Conservation (phyloP, 92 coral and sea anemone species). For the Porites cylindrica region DNA sequence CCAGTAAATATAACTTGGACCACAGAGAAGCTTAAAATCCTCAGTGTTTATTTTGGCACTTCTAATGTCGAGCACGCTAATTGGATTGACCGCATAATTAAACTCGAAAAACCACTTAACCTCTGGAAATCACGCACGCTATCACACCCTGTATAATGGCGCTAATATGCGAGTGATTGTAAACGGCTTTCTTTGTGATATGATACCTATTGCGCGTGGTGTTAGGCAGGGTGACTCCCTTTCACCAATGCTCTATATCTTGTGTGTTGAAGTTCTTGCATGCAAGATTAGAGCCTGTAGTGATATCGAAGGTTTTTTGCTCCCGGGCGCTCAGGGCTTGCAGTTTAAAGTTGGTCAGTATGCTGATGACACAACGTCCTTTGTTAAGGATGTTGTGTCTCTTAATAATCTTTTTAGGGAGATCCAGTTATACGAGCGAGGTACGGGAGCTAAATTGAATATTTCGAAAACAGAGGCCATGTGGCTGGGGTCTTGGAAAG, state of each 20-base stretch:
- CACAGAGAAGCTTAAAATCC: not conserved
- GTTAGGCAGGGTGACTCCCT: conserved; percentile 71
- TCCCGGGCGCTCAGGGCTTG: not conserved
- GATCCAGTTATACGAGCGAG: not conserved
- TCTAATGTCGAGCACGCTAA: conserved; percentile 31
- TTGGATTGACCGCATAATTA: conserved; percentile 19
- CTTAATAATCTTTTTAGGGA: not conserved
- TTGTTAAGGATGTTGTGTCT: too few species aligned
- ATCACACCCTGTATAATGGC: not conserved
- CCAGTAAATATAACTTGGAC: not conserved
- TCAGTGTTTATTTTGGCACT: not conserved
- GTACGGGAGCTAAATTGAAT: conserved; percentile 43
- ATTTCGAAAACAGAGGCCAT: conserved; percentile 40
- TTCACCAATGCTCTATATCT: conserved; percentile 50
- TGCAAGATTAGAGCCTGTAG: not conserved
- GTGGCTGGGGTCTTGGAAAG: conserved; percentile 13
- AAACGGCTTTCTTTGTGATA: not conserved
- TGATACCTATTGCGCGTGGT: conserved; percentile 23
- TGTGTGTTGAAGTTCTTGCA: not conserved
- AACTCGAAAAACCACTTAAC: conserved; percentile 32
- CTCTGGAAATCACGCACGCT: conserved; percentile 19
- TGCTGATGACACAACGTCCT: not conserved
- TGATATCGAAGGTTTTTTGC: not conserved
- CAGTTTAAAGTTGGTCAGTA: not conserved
- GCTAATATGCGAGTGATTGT: not conserved